phyloP scores from a whole-genome alignment of 2,797 vertebrate species.

The Alfaro cultratus region DNA sequence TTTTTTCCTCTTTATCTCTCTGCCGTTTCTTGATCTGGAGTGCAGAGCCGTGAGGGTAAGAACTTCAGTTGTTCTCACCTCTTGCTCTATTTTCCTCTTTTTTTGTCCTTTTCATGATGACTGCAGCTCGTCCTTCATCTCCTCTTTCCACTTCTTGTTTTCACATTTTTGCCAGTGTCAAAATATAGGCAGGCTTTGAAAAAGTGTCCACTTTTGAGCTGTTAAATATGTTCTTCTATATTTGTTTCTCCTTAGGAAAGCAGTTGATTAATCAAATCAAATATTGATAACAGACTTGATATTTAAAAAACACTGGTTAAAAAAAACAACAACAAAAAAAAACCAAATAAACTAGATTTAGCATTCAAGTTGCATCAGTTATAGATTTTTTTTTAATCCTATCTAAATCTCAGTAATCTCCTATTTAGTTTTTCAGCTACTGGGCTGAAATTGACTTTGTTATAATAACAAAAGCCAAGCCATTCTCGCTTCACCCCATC shows the following conservation, averaged over 20 bases:
- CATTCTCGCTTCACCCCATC: neutral
- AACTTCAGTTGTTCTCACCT: constrained; percentile 55
- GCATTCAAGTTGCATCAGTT: neutral
- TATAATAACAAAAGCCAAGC: neutral
- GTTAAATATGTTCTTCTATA: neutral
- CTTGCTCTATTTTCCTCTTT: constrained; percentile 29
- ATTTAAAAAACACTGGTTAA: neutral
- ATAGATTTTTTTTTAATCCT: neutral
- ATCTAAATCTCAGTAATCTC: neutral
- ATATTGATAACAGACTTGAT: neutral
- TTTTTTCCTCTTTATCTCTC: neutral
- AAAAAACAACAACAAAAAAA: neutral
- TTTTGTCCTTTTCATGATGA: constrained; percentile 10
- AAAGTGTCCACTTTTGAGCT: constrained; percentile 10
- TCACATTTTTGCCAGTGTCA: neutral
- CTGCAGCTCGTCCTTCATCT: constrained; percentile 17
- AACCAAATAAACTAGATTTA: neutral
- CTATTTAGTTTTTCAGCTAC: neutral
- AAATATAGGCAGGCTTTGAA: neutral
- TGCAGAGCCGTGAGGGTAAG: constrained; percentile 60
- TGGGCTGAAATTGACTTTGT: neutral
- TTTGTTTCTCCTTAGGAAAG: neutral
- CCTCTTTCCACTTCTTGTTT: constrained; percentile 1
- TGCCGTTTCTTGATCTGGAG: constrained; percentile 32
- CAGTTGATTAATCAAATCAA: neutral